Conservation (phyloP, 2,888 invertebrate species). For the Tethea ocularis region DNA sequence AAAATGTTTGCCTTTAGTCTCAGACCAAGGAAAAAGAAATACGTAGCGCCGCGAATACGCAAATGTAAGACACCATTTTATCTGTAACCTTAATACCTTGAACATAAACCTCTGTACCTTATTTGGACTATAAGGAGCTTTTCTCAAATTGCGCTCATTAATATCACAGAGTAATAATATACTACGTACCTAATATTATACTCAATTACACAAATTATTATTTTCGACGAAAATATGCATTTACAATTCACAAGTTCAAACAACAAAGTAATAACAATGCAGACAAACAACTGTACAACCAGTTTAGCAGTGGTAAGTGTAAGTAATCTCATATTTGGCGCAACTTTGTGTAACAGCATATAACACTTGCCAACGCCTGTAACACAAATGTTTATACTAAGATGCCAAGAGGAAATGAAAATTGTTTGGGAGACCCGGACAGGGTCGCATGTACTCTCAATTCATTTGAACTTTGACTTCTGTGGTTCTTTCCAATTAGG, state of each 20-base stretch:
- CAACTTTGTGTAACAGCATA: conserved; percentile 6
- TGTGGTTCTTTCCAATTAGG: conserved; percentile 12
- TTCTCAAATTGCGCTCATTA: too few species aligned
- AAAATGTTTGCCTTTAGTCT: background rate
- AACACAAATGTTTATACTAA: conserved; percentile 13
- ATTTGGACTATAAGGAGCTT: too few species aligned
- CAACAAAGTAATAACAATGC: background rate
- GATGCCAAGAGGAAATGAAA: conserved; percentile 14
- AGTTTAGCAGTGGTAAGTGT: background rate
- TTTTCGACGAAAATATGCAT: background rate
- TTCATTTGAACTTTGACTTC: conserved; percentile 8
- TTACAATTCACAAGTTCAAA: background rate
- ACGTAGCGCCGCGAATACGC: too few species aligned
- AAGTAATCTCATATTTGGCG: conserved; percentile 9
- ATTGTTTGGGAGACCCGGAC: conserved; percentile 6
- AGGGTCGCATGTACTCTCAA: conserved; percentile 9
- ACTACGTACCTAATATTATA: too few species aligned
- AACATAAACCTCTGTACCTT: too few species aligned
- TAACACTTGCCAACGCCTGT: conserved; percentile 10
- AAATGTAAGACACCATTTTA: too few species aligned
- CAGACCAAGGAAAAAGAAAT: too few species aligned
- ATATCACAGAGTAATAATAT: too few species aligned
- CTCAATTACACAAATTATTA: too few species aligned
- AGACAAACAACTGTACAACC: background rate
- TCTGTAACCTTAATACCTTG: too few species aligned